Evolutionary conservation across 2,888 invertebrate genomes (phyloP).

Genomic region (Rugalucina vietnamica): DNA sequence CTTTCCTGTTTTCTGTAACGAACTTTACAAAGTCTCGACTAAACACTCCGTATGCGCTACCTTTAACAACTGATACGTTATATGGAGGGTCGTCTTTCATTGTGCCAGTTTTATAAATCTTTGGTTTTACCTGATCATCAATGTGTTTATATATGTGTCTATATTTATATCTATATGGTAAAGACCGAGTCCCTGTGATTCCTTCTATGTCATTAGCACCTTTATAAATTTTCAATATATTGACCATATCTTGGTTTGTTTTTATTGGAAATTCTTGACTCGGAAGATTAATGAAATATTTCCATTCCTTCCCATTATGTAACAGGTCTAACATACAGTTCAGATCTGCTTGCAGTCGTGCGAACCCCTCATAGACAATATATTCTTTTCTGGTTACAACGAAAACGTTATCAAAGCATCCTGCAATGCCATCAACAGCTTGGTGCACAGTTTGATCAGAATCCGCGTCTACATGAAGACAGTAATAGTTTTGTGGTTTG

Average conservation of each 20-base stretch:
- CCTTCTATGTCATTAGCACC: constrained; percentile 76
- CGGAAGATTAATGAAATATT: constrained; percentile 78
- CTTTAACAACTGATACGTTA: constrained; percentile 69
- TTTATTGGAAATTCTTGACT: constrained; percentile 76
- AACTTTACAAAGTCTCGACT: constrained; percentile 73
- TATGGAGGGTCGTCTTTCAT: constrained; percentile 63
- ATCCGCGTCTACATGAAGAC: constrained; percentile 81
- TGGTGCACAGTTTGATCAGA: constrained; percentile 54
- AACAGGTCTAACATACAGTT: constrained; percentile 74
- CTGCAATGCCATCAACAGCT: constrained; percentile 62
- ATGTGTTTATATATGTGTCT: constrained; percentile 44
- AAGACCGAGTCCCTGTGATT: too few relatives aligned
- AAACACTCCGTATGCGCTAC: constrained; percentile 75
- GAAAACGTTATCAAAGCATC: constrained; percentile 81
- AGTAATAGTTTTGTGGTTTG: constrained; percentile 81
- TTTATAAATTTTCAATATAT: constrained; percentile 71
- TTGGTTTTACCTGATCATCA: constrained; percentile 36
- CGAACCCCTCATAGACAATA: constrained; percentile 71
- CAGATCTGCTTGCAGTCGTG: constrained; percentile 72
- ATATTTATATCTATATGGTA: constrained; percentile 21
- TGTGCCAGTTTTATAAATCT: constrained; percentile 41
- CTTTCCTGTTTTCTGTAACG: constrained; percentile 59
- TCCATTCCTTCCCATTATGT: constrained; percentile 61
- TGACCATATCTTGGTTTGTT: constrained; percentile 77
- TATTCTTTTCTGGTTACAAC: constrained; percentile 71